These are phyloP conservation scores for Hyperoplus lanceolatus DNA, from an alignment of 2,797 vertebrate genomes.

Conservation along the genomic window DNA sequence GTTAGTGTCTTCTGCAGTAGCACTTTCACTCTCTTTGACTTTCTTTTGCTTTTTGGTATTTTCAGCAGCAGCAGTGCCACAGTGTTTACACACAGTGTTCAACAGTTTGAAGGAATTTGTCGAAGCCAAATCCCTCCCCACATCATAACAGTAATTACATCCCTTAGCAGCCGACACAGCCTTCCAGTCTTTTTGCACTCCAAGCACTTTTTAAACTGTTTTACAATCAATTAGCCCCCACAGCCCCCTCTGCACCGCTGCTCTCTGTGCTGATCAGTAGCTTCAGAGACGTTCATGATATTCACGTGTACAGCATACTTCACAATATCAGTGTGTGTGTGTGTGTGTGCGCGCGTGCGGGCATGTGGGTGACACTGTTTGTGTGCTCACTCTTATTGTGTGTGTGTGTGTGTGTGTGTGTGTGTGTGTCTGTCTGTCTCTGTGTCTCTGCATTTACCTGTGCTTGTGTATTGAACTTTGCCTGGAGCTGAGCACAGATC, in stretches of 20 bases:
- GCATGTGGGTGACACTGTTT: neutral
- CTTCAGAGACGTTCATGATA: conserved; percentile 71
- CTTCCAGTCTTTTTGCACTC: conserved; percentile 74
- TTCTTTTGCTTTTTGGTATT: conserved; percentile 53
- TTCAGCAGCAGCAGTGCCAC: conserved; percentile 38
- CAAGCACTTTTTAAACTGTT: conserved; percentile 79
- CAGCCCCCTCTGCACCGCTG: conserved; percentile 45
- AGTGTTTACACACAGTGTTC: conserved; percentile 77
- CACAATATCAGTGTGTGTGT: conserved; percentile 44
- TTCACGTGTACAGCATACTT: conserved; percentile 33
- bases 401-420: conserved; percentile 6
- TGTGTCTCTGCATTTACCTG: neutral
- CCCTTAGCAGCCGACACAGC: conserved; percentile 70
- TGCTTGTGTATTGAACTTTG: conserved; percentile 62
- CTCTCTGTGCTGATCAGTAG: conserved; percentile 70
- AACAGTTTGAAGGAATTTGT: conserved; percentile 78
- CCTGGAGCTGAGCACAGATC: conserved; percentile 63
- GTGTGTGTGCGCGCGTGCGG: neutral
- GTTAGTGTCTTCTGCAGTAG: conserved; percentile 12
- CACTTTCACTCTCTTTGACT: conserved; percentile 37
- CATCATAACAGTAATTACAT: conserved; percentile 83
- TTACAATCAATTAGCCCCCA: conserved; percentile 82
- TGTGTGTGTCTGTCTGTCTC: too few species aligned
- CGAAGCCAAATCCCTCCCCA: conserved; percentile 74
- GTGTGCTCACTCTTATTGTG: neutral